A percentile compares a stretch with the other conserved stretches of the same genome.
Evolutionary conservation across 2,113 vertebrate genomes (phyloP).

Genomic region (Megaceryle torquata): DNA sequence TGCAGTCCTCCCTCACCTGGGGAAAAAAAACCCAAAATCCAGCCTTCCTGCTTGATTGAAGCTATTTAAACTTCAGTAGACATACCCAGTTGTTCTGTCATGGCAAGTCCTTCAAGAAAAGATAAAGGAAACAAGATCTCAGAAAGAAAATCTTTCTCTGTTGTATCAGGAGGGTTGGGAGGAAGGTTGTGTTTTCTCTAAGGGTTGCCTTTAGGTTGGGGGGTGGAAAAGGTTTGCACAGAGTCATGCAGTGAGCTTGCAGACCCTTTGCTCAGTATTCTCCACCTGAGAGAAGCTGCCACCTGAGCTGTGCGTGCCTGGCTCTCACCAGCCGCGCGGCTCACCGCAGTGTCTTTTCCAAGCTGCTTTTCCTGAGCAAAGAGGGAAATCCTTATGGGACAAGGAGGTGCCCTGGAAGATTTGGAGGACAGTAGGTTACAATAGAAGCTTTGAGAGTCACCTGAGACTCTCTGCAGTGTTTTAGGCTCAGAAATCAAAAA

Average conservation of each 20-base stretch:
- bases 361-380: background rate
- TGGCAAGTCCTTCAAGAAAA: background rate
- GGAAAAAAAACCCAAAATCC: background rate
- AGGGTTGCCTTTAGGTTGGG: background rate
- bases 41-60: background rate
- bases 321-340: accelerated
- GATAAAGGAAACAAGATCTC: background rate
- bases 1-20: background rate
- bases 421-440: background rate
- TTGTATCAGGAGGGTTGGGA: background rate
- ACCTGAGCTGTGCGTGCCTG: background rate
- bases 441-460: background rate
- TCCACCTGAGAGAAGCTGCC: accelerated
- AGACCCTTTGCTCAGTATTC: background rate
- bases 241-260: background rate
- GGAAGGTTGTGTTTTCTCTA: background rate
- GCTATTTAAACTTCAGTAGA: background rate
- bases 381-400: background rate
- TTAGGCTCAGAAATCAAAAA: background rate
- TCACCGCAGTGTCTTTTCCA: accelerated
- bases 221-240: background rate
- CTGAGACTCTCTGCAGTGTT: background rate
- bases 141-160: background rate
- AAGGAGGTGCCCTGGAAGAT: background rate
- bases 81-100: background rate